These are phyloP conservation scores for Stomatorhinus walkeri DNA, from an alignment of 2,797 vertebrate genomes.

Conservation along the genomic window DNA sequence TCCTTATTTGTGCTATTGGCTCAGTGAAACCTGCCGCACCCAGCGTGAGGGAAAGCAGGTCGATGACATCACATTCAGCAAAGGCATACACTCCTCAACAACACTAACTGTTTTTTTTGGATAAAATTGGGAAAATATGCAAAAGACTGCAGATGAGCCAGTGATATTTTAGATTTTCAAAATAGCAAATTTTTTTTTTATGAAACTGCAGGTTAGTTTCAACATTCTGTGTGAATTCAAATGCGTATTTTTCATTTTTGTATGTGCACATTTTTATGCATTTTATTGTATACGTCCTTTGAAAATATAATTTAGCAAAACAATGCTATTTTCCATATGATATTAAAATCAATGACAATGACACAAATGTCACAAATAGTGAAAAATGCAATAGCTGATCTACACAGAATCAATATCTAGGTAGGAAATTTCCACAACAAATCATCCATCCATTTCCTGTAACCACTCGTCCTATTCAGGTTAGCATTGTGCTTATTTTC, in stretches of 20 bases:
- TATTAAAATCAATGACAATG: neutral
- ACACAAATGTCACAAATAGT: neutral
- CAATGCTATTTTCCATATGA: neutral
- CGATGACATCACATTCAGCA: neutral
- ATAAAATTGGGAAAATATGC: neutral
- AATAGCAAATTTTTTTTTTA: neutral
- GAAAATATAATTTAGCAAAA: neutral
- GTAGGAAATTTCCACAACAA: neutral
- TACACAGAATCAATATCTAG: neutral
- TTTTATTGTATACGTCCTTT: neutral
- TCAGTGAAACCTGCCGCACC: neutral
- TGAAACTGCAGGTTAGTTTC: neutral
- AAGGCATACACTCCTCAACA: neutral
- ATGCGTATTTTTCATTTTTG: neutral
- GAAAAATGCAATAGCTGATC: neutral
- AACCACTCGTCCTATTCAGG: too few species aligned
- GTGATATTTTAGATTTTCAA: neutral
- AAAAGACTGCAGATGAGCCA: neutral
- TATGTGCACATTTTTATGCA: neutral
- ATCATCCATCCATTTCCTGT: neutral
- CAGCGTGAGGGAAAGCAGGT: neutral
- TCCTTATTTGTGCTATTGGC: neutral
- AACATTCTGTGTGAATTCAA: neutral
- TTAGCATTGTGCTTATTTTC: too few species aligned
- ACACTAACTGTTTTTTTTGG: neutral